Evolutionary conservation across 2,797 vertebrate species (phyloP), one percentile per base, ranked within the genome.

Genomic region (Tangara arthus): DNA sequence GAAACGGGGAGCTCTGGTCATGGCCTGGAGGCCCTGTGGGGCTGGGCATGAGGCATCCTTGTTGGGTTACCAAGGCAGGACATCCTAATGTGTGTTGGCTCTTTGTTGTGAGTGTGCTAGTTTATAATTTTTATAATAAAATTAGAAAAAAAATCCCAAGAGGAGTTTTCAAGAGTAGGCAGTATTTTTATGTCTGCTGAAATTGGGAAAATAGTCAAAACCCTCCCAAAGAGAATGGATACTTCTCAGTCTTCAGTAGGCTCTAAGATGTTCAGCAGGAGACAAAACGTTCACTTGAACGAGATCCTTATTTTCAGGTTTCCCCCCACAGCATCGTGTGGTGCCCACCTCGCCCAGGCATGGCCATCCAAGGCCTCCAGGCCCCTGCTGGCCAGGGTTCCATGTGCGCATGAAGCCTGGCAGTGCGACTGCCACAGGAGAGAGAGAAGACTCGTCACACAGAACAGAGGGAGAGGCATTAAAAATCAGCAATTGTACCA

Each of bases 201-300:
- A 41, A 50, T 30, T 24, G 17, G 13, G 39, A 76, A 65, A 80
- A 46, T 3, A 68, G 30, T 44, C 23, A 68, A 28, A 84, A 81
- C 16, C 21, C 26, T 41, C 24, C 22, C n/a, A 42, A 63, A 55
- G 44, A 69, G 47, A 76, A 49, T 10, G 47, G 72, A 60, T 21
- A 30, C 14, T 13, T 79, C 35, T 60, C 11, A 1, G 9, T 52
- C 13, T 61, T 15, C 17, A 3, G 0, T 12, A 55, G 41, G 37
- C 46, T 56, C 34, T 41, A 49, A 57, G 66, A 37, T 26, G 37
- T 4, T 85, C 41, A 72, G 27, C 17, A 49, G 70, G 47, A 68
- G 16, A 28, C 32, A 71, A 50, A 28, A 22, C 0, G 1, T 6
- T 60, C 26, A 6, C 15, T 59, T 59, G 46, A 64, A 42, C 0